Conservation (phyloP, 2,888 invertebrate genomes). For the Andrena marginata region DNA sequence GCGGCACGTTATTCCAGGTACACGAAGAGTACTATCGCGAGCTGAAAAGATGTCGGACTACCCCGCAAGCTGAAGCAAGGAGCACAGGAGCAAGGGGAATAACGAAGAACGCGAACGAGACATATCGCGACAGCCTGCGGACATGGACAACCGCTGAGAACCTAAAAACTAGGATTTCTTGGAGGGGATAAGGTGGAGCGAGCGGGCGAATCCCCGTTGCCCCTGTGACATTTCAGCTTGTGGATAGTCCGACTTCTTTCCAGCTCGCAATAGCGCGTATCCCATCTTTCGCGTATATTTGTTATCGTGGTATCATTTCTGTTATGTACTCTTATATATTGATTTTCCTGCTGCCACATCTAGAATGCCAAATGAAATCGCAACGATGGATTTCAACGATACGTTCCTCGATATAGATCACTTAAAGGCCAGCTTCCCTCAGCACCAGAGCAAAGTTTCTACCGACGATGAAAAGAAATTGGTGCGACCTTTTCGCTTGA, state of each 20-base stretch:
- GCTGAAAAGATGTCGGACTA: too few relatives aligned
- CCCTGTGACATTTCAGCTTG: too few relatives aligned
- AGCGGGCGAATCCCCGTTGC: too few relatives aligned
- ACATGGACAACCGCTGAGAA: too few relatives aligned
- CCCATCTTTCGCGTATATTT: not conserved
- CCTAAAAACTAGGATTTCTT: too few relatives aligned
- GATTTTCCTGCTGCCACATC: not conserved
- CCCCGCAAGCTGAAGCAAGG: too few relatives aligned
- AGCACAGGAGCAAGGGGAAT: too few relatives aligned
- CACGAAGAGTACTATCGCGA: not conserved
- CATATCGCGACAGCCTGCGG: too few relatives aligned
- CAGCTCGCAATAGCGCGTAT: too few relatives aligned
- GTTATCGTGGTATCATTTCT: not conserved
- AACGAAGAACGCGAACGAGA: too few relatives aligned
- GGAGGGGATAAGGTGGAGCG: too few relatives aligned
- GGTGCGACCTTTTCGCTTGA: conserved; percentile 93
- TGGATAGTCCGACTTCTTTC: too few relatives aligned
- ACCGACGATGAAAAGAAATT: conserved; percentile 88
- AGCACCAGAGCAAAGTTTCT: conserved; percentile 90
- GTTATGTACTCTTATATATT: not conserved
- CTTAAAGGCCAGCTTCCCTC: conserved; percentile 94
- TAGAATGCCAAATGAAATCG: conserved; percentile 95
- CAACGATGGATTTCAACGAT: conserved; percentile 97
- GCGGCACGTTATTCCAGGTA: conserved; percentile 97
- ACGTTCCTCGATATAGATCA: conserved; percentile 98